Evolutionary conservation across 2,113 vertebrate species (phyloP).

Genomic region (Osmerus eperlanus): DNA sequence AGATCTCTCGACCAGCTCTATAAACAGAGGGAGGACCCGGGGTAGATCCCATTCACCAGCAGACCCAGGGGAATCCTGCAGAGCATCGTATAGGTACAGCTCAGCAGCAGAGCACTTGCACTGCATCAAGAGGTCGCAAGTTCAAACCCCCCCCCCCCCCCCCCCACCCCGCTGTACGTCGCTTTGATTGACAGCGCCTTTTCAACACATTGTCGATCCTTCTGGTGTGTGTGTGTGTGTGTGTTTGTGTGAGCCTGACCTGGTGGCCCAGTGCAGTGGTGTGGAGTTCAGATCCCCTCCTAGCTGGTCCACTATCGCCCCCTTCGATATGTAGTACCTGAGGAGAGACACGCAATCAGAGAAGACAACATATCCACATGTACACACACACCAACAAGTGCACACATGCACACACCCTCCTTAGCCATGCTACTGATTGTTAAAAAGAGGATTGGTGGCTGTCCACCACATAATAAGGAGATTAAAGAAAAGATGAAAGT

Average conservation of each 20-base stretch:
- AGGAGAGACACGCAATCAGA: conserved; percentile 35
- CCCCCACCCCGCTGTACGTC: no score
- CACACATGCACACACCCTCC: background rate
- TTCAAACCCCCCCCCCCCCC: no score
- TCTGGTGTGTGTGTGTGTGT: background rate
- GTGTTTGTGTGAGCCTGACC: conserved; percentile 66
- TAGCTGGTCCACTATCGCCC: conserved; percentile 95
- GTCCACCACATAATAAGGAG: background rate
- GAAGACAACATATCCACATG: background rate
- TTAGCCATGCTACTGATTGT: no score
- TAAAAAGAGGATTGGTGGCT: background rate
- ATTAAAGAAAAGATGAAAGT: no score
- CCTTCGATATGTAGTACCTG: conserved; percentile 98
- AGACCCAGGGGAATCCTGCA: no score
- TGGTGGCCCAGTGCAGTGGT: conserved; percentile 98
- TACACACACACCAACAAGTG: background rate
- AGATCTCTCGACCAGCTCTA: no score
- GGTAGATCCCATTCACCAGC: no score
- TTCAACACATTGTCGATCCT: background rate
- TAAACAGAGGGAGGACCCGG: no score
- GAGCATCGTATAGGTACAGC: no score
- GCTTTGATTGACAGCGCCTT: background rate
- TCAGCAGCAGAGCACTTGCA: no score
- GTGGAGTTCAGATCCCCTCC: conserved; percentile 99
- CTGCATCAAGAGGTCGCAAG: no score